Evolutionary conservation across 1,140 invertebrate genomes (phyloP).

Genomic region (Drosophila carrolli): DNA sequence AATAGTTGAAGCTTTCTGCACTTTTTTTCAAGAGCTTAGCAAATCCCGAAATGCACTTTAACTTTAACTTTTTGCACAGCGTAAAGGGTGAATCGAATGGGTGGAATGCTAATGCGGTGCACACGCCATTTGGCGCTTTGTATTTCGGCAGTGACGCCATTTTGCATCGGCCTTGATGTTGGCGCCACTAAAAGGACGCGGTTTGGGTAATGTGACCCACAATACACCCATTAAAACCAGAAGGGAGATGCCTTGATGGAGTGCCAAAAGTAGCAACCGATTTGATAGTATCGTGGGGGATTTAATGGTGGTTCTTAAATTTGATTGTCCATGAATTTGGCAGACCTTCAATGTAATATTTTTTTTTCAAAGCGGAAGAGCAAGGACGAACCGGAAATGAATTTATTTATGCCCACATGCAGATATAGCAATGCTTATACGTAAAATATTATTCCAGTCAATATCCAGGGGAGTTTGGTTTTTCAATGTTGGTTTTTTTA

Average conservation of each 20-base stretch:
- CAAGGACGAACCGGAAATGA: too few species aligned
- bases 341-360: background rate
- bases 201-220: conserved; percentile 3
- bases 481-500: too few species aligned
- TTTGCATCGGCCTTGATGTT: conserved; percentile 33
- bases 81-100: background rate
- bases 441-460: too few species aligned
- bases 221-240: background rate
- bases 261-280: background rate
- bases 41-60: conserved; percentile 20
- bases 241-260: background rate
- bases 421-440: too few species aligned
- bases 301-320: background rate
- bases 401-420: too few species aligned
- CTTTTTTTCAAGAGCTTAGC: conserved; percentile 25
- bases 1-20: background rate
- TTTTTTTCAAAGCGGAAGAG: too few species aligned
- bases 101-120: conserved; percentile 19
- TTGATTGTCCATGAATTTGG: background rate
- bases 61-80: conserved; percentile 17
- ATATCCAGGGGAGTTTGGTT: too few species aligned
- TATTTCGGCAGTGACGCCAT: conserved; percentile 15
- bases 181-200: background rate
- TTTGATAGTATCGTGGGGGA: background rate
- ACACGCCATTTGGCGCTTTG: conserved; percentile 25